Base-by-base conservation (phyloP, 2,888 invertebrate genomes). In the Polietes domitor region DNA sequence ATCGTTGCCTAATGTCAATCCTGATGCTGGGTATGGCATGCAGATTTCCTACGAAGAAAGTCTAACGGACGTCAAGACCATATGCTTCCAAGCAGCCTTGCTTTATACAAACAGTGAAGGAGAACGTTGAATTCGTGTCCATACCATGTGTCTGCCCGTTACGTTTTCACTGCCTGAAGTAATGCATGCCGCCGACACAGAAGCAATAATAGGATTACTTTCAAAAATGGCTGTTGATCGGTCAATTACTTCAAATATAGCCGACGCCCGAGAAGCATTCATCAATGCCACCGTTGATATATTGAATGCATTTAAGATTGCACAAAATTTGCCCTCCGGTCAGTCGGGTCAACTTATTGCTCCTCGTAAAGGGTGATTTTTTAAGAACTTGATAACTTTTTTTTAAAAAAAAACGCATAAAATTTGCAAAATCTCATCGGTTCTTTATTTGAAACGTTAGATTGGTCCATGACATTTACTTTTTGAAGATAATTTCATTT, bases 221-320 rank as follows among this genome's bases (percentile, higher is more conserved):
- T 95, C 97, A 26, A 99, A 99, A 94, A 99, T 99, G 98, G 99
- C 98, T 85, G 98, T 98, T 82, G 99, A 99, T 92, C 94, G 98
- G 61, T 97, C 97, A 85, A 93, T 96, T 88, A 94, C 96, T 55
- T 96, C 97, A 28, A 97, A 96, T 70, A 93, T 99, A 90, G 94
- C 96, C 7, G 99, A 99, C 92, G 99, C 99, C 0, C 94, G 98
- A 55, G 99, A 99, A 92, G 99, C 99, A 12, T 95, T 99, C 77
- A 96, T 98, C 87, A 99, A 98, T 93, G 98, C 98, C 26, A 97
- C 96, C 0, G 95, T 98, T 80, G 99, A 99, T 93, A 96, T 97
- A 85, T 92, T 98, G 71, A 94, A 95, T 84, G 95, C 97, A 78
- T 97, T 95, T 90, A 95, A 95, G 89, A 89, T 95, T 80, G 93